Conservation (phyloP, 2,888 invertebrate genomes). For the Pinctada fucata region DNA sequence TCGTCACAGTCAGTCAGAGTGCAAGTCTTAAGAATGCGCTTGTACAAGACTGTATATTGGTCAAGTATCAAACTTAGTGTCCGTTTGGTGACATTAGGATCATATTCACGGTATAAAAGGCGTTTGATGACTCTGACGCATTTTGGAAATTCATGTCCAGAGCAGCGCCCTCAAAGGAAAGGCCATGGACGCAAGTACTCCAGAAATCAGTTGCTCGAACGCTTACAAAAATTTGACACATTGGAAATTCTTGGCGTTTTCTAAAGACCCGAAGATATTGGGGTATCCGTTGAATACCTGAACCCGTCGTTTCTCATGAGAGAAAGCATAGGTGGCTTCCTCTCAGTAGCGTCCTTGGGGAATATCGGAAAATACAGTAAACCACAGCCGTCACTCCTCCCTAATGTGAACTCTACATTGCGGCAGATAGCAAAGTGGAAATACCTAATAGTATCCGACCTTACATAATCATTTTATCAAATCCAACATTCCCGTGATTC, state of each 20-base stretch:
- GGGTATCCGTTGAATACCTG: conserved; percentile 10
- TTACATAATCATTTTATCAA: conserved; percentile 38
- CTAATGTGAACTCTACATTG: conserved; percentile 10
- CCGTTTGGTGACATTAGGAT: no score
- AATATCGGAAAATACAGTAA: conserved; percentile 32
- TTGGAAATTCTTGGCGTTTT: not conserved
- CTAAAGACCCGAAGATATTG: no score
- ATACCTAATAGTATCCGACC: conserved; percentile 38
- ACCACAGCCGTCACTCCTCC: conserved; percentile 34
- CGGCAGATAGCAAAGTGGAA: conserved; percentile 36
- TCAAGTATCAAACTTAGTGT: no score
- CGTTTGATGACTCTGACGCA: no score
- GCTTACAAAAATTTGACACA: conserved; percentile 13
- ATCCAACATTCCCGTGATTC: conserved; percentile 23
- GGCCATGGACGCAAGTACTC: not conserved
- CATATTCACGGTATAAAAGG: no score
- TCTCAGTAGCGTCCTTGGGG: conserved; percentile 33
- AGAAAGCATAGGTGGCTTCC: conserved; percentile 12
- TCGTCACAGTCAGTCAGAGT: no score
- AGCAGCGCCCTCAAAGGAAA: not conserved
- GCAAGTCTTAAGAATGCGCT: no score
- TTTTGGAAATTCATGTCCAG: no score
- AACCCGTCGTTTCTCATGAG: conserved; percentile 20
- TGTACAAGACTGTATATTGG: no score
- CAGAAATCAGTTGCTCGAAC: conserved; percentile 4